Evolutionary conservation across 2,113 vertebrate species (phyloP), one percentile per base, ranked within the genome.

Genomic region (Synodontis membranacea): DNA sequence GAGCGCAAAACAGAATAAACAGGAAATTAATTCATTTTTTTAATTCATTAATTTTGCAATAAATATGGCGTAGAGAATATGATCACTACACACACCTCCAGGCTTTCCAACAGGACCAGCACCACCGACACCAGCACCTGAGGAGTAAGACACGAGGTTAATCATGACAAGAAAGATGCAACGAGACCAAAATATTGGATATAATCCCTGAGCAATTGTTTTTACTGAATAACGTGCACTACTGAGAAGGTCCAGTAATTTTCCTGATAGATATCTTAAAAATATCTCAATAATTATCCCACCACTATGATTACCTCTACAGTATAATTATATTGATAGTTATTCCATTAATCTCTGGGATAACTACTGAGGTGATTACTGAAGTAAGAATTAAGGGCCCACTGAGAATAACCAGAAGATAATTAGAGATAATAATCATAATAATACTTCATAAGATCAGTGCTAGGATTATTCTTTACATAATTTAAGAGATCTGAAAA

Each of bases 91-190:
- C 39, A 44, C 37, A 72, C 17, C 92, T 91, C 89, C 94, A 85
- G 91, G 91, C 89, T 91, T 92, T 5, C 46, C 88, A 39, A 72
- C 82, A 28, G 89, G 42, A 31, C 91, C 93, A 72, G 23, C 44
- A 50, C 48, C 87, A 64, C 82, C 83, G 6, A 92, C 17, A 17
- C 90, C 89, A 25, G 90, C 90, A 52, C 89, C 81, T 66, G 58
- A 83, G 42, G n/a, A 64, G n/a, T 10, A 10, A 31, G 5, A 34
- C 44, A 23, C 17, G 17, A 31, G 23, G 37, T 42, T 44, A 46
- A 82, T n/a, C 6, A 82, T 17, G 19, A 42, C 21, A 72, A 42
- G 3, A 72, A 72, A 23, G 3, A 3, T 72, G 25, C 34, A 70
- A 9, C 0, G 19, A 39, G 3, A 21, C 28, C 25, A 42, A 80